Conservation (phyloP, 1,140 invertebrate species). For the Nasonia longicornis region DNA sequence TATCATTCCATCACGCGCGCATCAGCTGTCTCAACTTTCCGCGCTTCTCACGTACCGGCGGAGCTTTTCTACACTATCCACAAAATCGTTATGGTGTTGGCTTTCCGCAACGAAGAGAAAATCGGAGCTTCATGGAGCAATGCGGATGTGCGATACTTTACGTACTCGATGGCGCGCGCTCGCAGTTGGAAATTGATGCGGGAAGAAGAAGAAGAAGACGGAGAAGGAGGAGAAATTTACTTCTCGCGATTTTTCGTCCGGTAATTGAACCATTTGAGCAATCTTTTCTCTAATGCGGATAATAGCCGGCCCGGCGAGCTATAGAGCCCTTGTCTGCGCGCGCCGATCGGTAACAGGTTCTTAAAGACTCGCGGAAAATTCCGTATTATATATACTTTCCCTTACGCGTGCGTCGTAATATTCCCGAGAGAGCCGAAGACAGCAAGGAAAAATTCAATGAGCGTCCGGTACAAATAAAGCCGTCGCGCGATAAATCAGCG, state of each 20-base stretch:
- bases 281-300: slow-evolving; percentile 38
- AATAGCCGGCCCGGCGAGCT: not conserved
- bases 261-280: slow-evolving; percentile 31
- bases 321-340: not conserved
- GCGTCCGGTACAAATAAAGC: too few species aligned
- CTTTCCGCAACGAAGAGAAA: slow-evolving; percentile 11
- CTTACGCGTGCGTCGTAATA: too few species aligned
- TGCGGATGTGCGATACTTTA: slow-evolving; percentile 30
- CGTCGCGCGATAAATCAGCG: not conserved
- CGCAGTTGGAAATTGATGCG: not conserved
- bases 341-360: not conserved
- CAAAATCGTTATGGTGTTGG: not conserved
- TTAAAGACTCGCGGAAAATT: not conserved
- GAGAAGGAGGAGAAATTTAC: not conserved
- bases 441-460: too few species aligned
- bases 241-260: slow-evolving; percentile 18
- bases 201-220: too few species aligned
- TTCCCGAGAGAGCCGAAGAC: too few species aligned
- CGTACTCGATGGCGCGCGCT: slow-evolving; percentile 20
- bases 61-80: not conserved
- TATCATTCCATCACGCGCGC: too few species aligned
- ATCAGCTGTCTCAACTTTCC: not conserved
- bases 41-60: not conserved
- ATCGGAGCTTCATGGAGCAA: not conserved
- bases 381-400: too few species aligned